A percentile compares a stretch with the other conserved stretches of the same genome.
Conservation (phyloP, 2,113 vertebrate genomes). For the Mesoclemmys tuberculata region DNA sequence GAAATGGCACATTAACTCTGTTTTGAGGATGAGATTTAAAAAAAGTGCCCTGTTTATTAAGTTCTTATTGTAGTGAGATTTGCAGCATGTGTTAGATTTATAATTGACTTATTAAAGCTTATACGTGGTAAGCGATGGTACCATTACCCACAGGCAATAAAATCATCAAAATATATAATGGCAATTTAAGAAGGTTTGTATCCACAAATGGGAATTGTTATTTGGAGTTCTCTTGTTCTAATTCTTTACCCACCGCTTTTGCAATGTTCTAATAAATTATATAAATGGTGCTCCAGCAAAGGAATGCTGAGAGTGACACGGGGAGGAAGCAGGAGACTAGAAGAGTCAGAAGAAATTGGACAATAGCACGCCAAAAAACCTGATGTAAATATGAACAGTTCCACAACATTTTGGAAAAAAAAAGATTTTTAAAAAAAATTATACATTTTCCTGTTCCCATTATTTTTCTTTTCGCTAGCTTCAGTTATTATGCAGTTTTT, state of each 20-base stretch:
- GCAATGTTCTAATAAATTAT: conserved; percentile 55
- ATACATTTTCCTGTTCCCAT: no score
- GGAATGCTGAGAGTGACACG: conserved; percentile 15
- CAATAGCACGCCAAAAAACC: not conserved
- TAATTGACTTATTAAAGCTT: conserved; percentile 87
- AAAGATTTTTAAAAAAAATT: no score
- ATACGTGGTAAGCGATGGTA: conserved; percentile 78
- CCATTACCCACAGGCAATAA: conserved; percentile 81
- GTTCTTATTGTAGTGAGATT: conserved; percentile 69
- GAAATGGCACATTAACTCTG: conserved; percentile 80
- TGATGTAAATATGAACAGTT: not conserved
- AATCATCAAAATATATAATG: conserved; percentile 83
- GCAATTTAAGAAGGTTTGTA: conserved; percentile 77
- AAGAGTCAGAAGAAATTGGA: not conserved
- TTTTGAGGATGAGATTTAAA: conserved; percentile 72
- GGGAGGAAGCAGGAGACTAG: not conserved
- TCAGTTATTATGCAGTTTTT: not conserved
- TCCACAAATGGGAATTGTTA: conserved; percentile 77
- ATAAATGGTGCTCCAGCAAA: conserved; percentile 48
- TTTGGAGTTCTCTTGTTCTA: conserved; percentile 68
- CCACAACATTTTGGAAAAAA: not conserved
- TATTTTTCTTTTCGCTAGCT: not conserved
- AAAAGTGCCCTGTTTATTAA: conserved; percentile 78
- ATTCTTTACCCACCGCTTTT: conserved; percentile 69
- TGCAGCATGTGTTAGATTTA: conserved; percentile 79